Percentiles rank a stretch among this genome's conserved stretches.
Evolutionary conservation across 2,113 vertebrate genomes (phyloP).

Genomic region (Rhizomys pruinosus): DNA sequence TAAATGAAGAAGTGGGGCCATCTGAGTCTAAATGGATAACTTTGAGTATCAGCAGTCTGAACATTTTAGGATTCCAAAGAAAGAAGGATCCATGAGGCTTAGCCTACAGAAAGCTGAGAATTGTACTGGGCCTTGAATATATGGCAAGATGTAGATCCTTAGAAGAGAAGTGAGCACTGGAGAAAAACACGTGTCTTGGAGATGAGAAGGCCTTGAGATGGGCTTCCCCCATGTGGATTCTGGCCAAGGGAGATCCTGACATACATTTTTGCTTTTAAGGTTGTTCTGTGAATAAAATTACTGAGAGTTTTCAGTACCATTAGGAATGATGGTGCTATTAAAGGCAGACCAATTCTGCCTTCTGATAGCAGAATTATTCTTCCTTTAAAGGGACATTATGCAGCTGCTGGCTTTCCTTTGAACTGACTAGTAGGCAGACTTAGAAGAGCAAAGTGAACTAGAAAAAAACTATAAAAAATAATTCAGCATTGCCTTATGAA

Average conservation of each 20-base stretch:
- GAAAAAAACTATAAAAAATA: conserved; percentile 47
- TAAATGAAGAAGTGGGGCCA: conserved; percentile 11
- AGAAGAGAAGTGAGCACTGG: not conserved
- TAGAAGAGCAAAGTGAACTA: not conserved
- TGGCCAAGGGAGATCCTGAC: not conserved
- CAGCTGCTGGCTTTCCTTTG: not conserved
- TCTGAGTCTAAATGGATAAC: not conserved
- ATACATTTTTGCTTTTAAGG: not conserved
- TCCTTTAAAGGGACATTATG: not conserved
- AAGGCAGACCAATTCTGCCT: not conserved
- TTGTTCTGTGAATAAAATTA: conserved; percentile 1
- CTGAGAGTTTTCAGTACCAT: conserved; percentile 16
- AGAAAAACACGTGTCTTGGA: not conserved
- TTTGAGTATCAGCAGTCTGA: not conserved
- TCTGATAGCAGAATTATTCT: not conserved
- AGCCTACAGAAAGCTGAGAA: not conserved
- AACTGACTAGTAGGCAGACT: not conserved
- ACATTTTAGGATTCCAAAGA: not conserved
- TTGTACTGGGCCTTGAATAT: not conserved
- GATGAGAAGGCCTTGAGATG: not conserved
- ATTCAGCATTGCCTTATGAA: conserved; percentile 26
- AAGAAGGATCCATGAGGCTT: not conserved
- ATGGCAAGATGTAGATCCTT: not conserved
- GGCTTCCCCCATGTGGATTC: not conserved
- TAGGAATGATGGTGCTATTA: not conserved